These are phyloP conservation scores for Callosobruchus maculatus DNA, from an alignment of 2,888 invertebrate genomes.

Conservation along the genomic window DNA sequence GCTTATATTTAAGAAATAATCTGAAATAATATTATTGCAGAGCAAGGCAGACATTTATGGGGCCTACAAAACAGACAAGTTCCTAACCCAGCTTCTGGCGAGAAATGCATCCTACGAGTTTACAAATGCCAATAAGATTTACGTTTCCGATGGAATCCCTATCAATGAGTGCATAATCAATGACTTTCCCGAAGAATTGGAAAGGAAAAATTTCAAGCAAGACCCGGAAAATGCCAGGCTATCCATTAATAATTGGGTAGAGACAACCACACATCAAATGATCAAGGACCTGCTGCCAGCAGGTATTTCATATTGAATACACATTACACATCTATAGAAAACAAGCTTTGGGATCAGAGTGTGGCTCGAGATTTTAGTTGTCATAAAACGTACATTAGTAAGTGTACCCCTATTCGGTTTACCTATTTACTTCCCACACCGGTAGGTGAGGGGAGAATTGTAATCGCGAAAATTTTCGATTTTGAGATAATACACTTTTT, in stretches of 20 bases:
- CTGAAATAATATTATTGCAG: slow-evolving; percentile 34
- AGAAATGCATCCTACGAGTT: slow-evolving; percentile 65
- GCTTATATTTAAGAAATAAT: not conserved
- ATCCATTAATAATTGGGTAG: slow-evolving; percentile 76
- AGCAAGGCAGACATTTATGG: slow-evolving; percentile 70
- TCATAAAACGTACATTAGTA: no score
- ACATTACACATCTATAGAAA: no score
- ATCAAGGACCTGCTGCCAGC: slow-evolving; percentile 69
- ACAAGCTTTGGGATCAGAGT: no score
- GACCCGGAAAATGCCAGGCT: slow-evolving; percentile 58
- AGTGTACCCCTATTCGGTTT: no score
- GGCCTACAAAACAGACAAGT: slow-evolving; percentile 70
- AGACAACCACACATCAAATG: slow-evolving; percentile 68
- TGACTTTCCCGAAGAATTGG: slow-evolving; percentile 63
- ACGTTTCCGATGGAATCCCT: slow-evolving; percentile 58
- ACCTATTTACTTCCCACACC: no score
- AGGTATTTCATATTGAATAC: slow-evolving; percentile 37
- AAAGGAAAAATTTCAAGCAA: slow-evolving; percentile 60
- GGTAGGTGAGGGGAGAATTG: no score
- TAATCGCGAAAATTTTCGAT: no score
- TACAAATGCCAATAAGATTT: slow-evolving; percentile 73
- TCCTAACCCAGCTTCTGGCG: slow-evolving; percentile 48
- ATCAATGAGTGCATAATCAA: slow-evolving; percentile 66
- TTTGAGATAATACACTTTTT: no score
- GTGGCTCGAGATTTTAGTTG: no score